Evolutionary conservation across 2,113 vertebrate species (phyloP).

Genomic region (Tor tambroides): DNA sequence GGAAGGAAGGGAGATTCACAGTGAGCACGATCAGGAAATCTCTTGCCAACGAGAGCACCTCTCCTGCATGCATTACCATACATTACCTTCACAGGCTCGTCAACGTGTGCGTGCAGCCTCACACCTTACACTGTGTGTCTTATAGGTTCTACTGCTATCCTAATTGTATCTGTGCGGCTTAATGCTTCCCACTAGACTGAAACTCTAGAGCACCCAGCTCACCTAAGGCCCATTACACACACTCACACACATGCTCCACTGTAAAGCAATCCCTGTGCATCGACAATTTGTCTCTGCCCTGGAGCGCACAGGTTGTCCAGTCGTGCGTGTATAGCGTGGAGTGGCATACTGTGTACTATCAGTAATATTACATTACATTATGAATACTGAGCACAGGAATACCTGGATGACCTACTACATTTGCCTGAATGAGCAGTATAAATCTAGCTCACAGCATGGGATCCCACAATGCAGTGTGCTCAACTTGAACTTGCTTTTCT

Average conservation of each 20-base stretch:
- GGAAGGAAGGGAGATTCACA: constrained; percentile 26
- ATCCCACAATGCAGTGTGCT: constrained; percentile 7
- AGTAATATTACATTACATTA: constrained; percentile 29
- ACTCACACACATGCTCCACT: neutral
- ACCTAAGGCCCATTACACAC: constrained; percentile 29
- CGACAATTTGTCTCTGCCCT: constrained; percentile 19
- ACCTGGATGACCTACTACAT: constrained; percentile 16
- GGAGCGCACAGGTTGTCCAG: neutral
- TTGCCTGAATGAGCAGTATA: neutral
- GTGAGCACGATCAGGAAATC: constrained; percentile 35
- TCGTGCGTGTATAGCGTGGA: neutral
- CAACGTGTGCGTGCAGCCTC: constrained; percentile 8
- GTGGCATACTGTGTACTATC: constrained; percentile 15
- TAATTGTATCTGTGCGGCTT: constrained; percentile 17
- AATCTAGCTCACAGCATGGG: neutral
- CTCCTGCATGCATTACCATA: constrained; percentile 56
- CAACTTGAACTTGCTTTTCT: neutral
- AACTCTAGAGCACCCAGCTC: constrained; percentile 23
- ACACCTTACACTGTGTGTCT: constrained; percentile 5
- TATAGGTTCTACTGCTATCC: neutral
- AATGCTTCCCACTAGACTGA: constrained; percentile 30
- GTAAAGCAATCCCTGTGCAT: constrained; percentile 26
- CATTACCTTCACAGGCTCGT: constrained; percentile 30
- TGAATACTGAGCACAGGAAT: constrained; percentile 11
- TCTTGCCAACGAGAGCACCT: constrained; percentile 55